These are phyloP conservation scores for Agrochola macilenta DNA, from an alignment of 2,888 invertebrate genomes.

Conservation along the genomic window DNA sequence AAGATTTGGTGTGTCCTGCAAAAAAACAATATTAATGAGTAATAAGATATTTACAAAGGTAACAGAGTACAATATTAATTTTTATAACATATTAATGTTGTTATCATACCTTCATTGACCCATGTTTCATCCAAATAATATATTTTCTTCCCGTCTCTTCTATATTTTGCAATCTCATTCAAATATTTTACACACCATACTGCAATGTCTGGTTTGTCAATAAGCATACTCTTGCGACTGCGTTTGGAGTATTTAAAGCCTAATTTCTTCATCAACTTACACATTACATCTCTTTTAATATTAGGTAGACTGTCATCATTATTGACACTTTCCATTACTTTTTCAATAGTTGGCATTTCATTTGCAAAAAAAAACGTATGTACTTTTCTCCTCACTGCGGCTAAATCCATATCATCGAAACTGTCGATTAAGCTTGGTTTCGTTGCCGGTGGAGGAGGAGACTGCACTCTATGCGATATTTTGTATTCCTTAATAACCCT, in stretches of 20 bases:
- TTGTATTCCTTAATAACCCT: background rate
- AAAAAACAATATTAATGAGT: background rate
- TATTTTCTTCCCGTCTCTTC: constrained; percentile 1
- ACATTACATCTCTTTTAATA: background rate
- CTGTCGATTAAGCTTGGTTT: background rate
- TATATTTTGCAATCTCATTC: background rate
- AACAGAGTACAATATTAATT: background rate
- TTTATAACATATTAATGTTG: background rate
- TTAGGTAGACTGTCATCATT: background rate
- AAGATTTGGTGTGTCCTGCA: background rate
- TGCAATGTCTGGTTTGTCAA: background rate
- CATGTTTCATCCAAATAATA: background rate
- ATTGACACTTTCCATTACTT: background rate
- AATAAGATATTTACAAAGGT: background rate
- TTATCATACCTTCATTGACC: background rate
- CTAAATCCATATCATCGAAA: background rate
- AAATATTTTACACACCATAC: constrained; percentile 9
- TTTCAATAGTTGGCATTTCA: background rate
- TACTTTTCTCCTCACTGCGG: background rate
- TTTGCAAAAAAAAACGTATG: background rate
- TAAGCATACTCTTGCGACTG: background rate
- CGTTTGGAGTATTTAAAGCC: constrained; percentile 1
- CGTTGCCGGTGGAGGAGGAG: background rate
- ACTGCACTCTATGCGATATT: background rate
- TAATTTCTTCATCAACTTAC: background rate